Evolutionary conservation across 2,888 invertebrate species (phyloP), one percentile per base, ranked within the genome.

Genomic region (Harpagoxenus sublaevis): DNA sequence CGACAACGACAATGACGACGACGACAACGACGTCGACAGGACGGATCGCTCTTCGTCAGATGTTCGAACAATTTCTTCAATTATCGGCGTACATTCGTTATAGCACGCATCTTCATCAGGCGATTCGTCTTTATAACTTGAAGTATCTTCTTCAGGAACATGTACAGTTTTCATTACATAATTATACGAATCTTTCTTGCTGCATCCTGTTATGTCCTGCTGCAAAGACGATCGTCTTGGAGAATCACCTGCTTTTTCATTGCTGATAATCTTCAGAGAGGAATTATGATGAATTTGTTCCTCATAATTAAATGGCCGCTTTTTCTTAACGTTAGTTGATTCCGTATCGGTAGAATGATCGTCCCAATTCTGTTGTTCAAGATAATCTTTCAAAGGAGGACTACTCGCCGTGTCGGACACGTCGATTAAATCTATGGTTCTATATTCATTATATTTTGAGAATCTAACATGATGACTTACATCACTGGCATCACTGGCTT

Each of bases 391-490:
- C 15, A 85, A 57, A 18, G 73, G 84, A 5, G 94, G 92, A 63
- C 92, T 93, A 68, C 88, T 93, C 6, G 93, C 93, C 81, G 92
- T 90, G 10, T 90, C 92, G 3, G 94, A 94, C 28, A 92, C 91
- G 66, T 94, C 94, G 28, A 92, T 94, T 84, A 93, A 86, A 15
- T 91, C 92, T 79, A 94, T 92, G 12, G 94, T 94, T 86, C 94
- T 94, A 65, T 94, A 94, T 77, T 95, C 94, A 75, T 95, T 94
- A 81, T 92, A 92, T 77, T 95, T 94, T 35, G 95, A 91, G 85
- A 95, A 95, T 89, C 95, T 92, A 4, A 95, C 95, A 84, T 94
- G 95, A 66, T 94, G 90, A 83, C 94, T 94, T 23, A 85, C 88
- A 66, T 93, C 89, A 35, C 35, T 35, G 4, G 85, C 65, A 8